Conservation (phyloP, 2,888 invertebrate species). For the Mactromeris polynyma region DNA sequence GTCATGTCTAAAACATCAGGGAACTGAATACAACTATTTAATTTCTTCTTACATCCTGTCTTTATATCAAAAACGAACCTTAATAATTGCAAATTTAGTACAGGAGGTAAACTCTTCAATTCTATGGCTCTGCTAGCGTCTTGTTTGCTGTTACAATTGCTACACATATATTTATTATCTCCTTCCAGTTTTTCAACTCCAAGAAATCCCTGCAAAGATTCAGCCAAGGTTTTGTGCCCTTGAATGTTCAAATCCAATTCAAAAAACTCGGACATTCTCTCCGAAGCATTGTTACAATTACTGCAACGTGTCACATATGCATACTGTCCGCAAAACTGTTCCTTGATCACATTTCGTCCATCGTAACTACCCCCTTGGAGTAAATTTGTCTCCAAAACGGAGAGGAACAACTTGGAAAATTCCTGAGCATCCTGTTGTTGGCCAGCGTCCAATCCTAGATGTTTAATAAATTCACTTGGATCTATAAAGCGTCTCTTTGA, state of each 20-base stretch:
- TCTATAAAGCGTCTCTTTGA: constrained; percentile 89
- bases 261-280: constrained; percentile 89
- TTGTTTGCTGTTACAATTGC: constrained; percentile 89
- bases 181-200: constrained; percentile 90
- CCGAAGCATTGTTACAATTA: constrained; percentile 89
- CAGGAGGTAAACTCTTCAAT: constrained; percentile 89
- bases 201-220: constrained; percentile 89
- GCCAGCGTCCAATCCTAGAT: constrained; percentile 89
- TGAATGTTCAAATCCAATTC: constrained; percentile 90
- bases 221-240: constrained; percentile 88
- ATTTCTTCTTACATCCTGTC: constrained; percentile 90
- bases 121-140: constrained; percentile 89
- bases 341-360: constrained; percentile 87
- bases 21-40: constrained; percentile 89
- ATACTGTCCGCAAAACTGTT: constrained; percentile 88
- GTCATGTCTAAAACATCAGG: constrained; percentile 90
- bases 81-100: constrained; percentile 90
- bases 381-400: constrained; percentile 89
- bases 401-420: constrained; percentile 90
- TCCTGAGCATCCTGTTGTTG: constrained; percentile 90
- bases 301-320: constrained; percentile 88
- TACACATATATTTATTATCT: constrained; percentile 90
- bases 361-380: constrained; percentile 83
- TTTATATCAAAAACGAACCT: constrained; percentile 90
- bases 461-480: constrained; percentile 89